phyloP scores from a whole-genome alignment of 1,140 invertebrate genomes.

The Drosophila baimaii region DNA sequence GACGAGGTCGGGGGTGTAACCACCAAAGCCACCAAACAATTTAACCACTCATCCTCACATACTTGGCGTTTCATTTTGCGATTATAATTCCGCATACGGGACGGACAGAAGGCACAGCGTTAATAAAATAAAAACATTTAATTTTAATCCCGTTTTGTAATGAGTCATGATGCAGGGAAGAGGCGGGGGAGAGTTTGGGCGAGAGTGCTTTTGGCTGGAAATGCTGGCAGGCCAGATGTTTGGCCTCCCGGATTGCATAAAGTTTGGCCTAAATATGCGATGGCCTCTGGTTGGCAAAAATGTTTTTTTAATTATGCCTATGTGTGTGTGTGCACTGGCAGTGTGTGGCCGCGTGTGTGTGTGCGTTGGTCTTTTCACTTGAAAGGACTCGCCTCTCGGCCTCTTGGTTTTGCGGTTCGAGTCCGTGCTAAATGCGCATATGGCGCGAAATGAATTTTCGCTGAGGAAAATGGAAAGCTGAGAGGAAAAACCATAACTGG shows the following conservation, averaged over 20 bases:
- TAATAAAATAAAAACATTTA: conserved; percentile 70
- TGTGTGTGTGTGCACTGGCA: conserved; percentile 14
- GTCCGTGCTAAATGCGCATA: conserved; percentile 76
- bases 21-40: conserved; percentile 50
- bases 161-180: conserved; percentile 33
- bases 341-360: conserved; percentile 15
- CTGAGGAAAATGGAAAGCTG: conserved; percentile 36
- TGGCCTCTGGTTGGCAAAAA: conserved; percentile 53
- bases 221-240: conserved; percentile 10
- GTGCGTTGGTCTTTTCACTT: conserved; percentile 60
- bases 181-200: not conserved
- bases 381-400: conserved; percentile 49
- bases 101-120: conserved; percentile 10
- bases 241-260: conserved; percentile 6
- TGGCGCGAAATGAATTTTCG: conserved; percentile 78
- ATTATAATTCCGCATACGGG: conserved; percentile 56
- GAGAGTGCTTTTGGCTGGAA: not conserved
- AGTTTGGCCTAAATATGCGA: conserved; percentile 71
- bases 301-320: conserved; percentile 76
- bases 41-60: conserved; percentile 31
- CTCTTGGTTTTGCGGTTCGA: conserved; percentile 59
- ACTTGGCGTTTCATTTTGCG: conserved; percentile 62
- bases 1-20: conserved; percentile 14
- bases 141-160: conserved; percentile 76
- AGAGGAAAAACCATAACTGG: conserved; percentile 1